A percentile compares a stretch with the other conserved stretches of the same genome.
Conservation (phyloP, 2,888 invertebrate species). For the Drosophila atripex region DNA sequence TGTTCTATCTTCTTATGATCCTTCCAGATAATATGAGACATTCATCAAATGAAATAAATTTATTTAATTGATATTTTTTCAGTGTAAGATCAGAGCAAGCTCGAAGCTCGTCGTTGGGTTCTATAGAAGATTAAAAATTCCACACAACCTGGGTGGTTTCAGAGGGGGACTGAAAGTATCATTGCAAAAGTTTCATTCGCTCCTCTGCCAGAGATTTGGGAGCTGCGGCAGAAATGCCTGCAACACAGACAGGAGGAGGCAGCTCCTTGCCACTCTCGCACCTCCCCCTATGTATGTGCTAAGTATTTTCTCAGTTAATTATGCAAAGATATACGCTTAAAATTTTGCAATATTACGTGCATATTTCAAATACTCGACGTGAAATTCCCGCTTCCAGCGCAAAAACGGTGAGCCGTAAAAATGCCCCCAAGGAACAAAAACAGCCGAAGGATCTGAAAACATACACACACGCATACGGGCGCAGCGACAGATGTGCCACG, state of each 20-base stretch:
- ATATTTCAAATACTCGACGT: conserved; percentile 74
- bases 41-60: no score
- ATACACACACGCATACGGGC: conserved; percentile 6
- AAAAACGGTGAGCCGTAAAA: conserved; percentile 65
- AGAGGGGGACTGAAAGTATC: conserved; percentile 60
- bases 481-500: conserved; percentile 20
- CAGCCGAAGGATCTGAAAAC: conserved; percentile 43
- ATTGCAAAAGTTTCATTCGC: conserved; percentile 70
- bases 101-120: conserved; percentile 42
- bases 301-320: conserved; percentile 79
- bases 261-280: conserved; percentile 18
- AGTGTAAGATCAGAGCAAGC: conserved; percentile 17
- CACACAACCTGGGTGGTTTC: conserved; percentile 66
- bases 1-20: no score
- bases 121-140: conserved; percentile 74
- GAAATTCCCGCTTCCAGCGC: conserved; percentile 52
- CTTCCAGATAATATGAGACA: no score
- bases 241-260: conserved; percentile 52
- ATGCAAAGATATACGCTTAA: conserved; percentile 79
- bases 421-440: conserved; percentile 63
- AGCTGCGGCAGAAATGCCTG: conserved; percentile 71
- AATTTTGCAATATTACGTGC: conserved; percentile 80
- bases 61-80: not conserved
- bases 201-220: conserved; percentile 60
- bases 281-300: conserved; percentile 29